Conservation (phyloP, 1,140 invertebrate genomes). For the Pachyrhynchus sulphureomaculatus region DNA sequence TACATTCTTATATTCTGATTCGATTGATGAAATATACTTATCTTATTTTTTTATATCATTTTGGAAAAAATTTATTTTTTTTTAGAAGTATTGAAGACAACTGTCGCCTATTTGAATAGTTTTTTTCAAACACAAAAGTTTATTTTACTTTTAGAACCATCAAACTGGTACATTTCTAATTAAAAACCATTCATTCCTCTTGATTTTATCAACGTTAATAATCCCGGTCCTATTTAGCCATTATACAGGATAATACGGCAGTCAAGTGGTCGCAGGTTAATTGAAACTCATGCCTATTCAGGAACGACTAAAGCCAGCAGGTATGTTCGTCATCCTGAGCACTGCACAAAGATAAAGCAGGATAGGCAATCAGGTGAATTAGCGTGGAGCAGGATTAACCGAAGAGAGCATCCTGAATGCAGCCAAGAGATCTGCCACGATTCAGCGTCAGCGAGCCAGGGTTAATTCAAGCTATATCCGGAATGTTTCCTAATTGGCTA, state of each 20-base stretch:
- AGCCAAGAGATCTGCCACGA: constrained; percentile 38
- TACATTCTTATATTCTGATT: too few species aligned
- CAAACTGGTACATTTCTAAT: too few species aligned
- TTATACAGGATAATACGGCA: constrained; percentile 21
- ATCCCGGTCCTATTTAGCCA: constrained; percentile 14
- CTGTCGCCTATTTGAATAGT: too few species aligned
- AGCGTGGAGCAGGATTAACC: constrained; percentile 45
- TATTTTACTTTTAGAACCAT: too few species aligned
- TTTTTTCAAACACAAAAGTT: too few species aligned
- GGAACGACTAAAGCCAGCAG: constrained; percentile 33
- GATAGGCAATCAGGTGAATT: constrained; percentile 50
- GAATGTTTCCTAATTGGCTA: constrained; percentile 41
- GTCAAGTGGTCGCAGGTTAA: constrained; percentile 40
- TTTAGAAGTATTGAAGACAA: too few species aligned
- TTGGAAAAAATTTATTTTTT: too few species aligned
- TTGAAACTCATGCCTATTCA: constrained; percentile 47
- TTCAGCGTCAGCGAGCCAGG: constrained; percentile 40
- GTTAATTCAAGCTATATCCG: constrained; percentile 34
- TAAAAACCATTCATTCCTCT: background rate
- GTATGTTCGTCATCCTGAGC: constrained; percentile 44
- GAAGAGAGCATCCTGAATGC: constrained; percentile 47
- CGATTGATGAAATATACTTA: too few species aligned
- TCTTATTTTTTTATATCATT: too few species aligned
- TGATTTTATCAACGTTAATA: constrained; percentile 3
- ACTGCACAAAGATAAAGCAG: constrained; percentile 50